Conservation (phyloP, 1,140 invertebrate species). For the Halesus radiatus region DNA sequence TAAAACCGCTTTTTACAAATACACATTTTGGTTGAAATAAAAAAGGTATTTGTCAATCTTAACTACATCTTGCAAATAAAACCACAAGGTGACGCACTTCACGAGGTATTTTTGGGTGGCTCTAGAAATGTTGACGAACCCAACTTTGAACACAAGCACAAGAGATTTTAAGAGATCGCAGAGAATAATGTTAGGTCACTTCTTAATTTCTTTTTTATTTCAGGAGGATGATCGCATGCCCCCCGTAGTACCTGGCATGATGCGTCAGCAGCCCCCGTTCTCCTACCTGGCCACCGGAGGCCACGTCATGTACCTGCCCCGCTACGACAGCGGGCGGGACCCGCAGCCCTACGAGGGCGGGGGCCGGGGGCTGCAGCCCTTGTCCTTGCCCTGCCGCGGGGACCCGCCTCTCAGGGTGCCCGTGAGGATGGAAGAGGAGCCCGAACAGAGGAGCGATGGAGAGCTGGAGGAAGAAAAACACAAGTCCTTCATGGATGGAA, state of each 20-base stretch:
- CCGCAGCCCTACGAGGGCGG: constrained; percentile 47
- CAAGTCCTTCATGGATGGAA: constrained; percentile 37
- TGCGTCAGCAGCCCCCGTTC: constrained; percentile 63
- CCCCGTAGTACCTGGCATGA: constrained; percentile 60
- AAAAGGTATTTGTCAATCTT: no score
- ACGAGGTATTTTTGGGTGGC: no score
- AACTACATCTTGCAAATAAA: no score
- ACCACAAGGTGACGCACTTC: no score
- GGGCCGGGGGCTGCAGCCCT: constrained; percentile 60
- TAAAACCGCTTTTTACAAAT: no score
- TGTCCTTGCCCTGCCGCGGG: constrained; percentile 59
- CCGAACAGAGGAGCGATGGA: constrained; percentile 48
- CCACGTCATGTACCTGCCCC: constrained; percentile 86
- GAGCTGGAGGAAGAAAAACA: constrained; percentile 52
- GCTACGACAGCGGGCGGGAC: constrained; percentile 66
- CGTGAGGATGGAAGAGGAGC: constrained; percentile 16
- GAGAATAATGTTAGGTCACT: no score
- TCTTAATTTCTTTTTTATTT: neutral
- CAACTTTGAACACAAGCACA: no score
- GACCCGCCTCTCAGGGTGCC: neutral
- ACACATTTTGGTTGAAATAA: no score
- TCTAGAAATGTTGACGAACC: no score
- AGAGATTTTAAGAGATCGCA: no score
- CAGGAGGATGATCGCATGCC: constrained; percentile 59
- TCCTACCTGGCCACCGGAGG: constrained; percentile 71